Conservation (phyloP, 2,888 invertebrate genomes). For the Tenthredo livida region DNA sequence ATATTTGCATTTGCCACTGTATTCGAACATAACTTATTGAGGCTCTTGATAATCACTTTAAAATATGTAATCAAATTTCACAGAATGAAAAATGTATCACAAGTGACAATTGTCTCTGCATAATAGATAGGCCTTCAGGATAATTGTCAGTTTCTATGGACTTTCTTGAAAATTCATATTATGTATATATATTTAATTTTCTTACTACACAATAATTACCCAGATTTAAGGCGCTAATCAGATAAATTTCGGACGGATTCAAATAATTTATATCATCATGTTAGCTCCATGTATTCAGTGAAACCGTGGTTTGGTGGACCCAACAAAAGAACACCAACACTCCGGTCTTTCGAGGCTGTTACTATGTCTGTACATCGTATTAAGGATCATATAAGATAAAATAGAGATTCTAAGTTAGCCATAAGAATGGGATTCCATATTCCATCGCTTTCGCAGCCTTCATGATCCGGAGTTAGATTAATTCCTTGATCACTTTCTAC, state of each 20-base stretch:
- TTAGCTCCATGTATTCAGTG: conserved; percentile 78
- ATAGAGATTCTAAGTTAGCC: not conserved
- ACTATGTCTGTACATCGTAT: conserved; percentile 74
- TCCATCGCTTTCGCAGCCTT: not conserved
- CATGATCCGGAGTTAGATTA: not conserved
- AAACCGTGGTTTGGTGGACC: conserved; percentile 79
- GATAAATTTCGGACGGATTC: conserved; percentile 58
- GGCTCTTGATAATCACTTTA: not conserved
- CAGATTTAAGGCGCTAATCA: conserved; percentile 30
- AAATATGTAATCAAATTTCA: not conserved
- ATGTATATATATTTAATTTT: not conserved
- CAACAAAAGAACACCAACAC: conserved; percentile 77
- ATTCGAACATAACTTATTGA: not conserved
- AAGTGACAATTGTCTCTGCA: conserved; percentile 1
- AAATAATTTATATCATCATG: conserved; percentile 69
- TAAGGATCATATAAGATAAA: not conserved
- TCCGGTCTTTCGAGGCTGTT: conserved; percentile 78
- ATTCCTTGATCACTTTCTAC: not conserved
- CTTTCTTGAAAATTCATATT: not conserved
- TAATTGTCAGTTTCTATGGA: not conserved
- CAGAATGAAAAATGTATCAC: not conserved
- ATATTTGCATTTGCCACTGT: not conserved
- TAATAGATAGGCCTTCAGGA: not conserved
- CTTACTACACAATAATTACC: conserved; percentile 14
- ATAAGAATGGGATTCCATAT: not conserved